Conservation (phyloP, 2,797 vertebrate species). For the Schizopygopsis pylzovi region DNA sequence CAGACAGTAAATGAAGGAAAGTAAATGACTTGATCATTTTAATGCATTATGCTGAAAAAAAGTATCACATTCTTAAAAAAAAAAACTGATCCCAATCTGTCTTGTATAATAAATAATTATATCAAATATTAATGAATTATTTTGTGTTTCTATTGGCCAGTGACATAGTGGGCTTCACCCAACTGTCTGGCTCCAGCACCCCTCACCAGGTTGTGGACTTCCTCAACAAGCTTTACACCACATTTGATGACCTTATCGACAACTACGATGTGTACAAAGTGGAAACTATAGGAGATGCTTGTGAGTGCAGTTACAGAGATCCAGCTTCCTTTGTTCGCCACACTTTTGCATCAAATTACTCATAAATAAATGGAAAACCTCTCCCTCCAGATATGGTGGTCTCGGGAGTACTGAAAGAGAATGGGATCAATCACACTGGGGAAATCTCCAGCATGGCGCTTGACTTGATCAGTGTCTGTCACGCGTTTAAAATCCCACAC, state of each 20-base stretch:
- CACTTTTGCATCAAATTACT: neutral
- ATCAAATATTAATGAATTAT: neutral
- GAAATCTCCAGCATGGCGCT: constrained; percentile 84
- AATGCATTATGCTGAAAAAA: neutral
- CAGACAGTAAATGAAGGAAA: too few relatives aligned
- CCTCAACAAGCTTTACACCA: constrained; percentile 83
- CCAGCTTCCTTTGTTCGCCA: neutral
- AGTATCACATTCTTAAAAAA: neutral
- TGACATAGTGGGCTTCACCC: constrained; percentile 83
- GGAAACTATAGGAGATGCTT: constrained; percentile 83
- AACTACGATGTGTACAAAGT: constrained; percentile 84
- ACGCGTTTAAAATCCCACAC: constrained; percentile 82
- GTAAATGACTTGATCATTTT: neutral
- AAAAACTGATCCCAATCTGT: neutral
- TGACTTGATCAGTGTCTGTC: constrained; percentile 77
- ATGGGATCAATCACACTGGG: constrained; percentile 79
- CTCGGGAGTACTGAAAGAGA: constrained; percentile 82
- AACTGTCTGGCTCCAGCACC: constrained; percentile 80
- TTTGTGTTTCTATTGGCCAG: constrained; percentile 58
- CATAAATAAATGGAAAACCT: neutral
- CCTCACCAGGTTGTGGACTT: constrained; percentile 83
- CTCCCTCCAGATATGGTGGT: constrained; percentile 80
- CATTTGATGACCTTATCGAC: constrained; percentile 83
- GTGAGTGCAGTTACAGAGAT: constrained; percentile 67
- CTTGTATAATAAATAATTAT: neutral